These are phyloP conservation scores for Pollenia griseotomentosa DNA, from an alignment of 2,888 invertebrate species.

Conservation along the genomic window DNA sequence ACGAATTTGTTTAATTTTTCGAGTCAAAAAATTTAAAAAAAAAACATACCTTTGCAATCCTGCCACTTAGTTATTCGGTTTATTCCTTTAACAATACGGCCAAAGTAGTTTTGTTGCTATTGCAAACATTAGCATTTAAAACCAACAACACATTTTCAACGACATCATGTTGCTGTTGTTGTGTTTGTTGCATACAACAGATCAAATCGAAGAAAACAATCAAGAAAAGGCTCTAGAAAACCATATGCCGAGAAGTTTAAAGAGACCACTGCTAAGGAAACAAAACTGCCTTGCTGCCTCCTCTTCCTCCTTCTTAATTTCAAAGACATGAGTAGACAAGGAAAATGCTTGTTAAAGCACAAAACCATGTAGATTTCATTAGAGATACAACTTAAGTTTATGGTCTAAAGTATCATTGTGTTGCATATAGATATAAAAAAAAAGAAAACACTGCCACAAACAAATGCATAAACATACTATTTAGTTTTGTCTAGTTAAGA, in stretches of 20 bases:
- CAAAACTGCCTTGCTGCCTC: constrained; percentile 32
- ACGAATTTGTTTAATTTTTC: too few relatives aligned
- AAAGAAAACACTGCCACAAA: constrained; percentile 5
- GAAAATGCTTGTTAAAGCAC: constrained; percentile 82
- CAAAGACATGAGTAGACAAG: constrained; percentile 81
- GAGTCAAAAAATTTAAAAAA: too few relatives aligned
- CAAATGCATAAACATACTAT: constrained; percentile 4
- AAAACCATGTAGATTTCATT: constrained; percentile 83
- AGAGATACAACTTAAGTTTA: constrained; percentile 79
- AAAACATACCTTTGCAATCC: constrained; percentile 13
- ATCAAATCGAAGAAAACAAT: constrained; percentile 38
- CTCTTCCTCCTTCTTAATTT: constrained; percentile 63
- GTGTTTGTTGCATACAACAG: constrained; percentile 45
- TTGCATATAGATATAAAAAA: constrained; percentile 11
- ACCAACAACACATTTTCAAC: constrained; percentile 69
- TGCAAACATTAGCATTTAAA: constrained; percentile 72
- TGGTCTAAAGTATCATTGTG: constrained; percentile 67
- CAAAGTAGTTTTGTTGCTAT: constrained; percentile 40
- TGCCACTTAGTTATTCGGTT: constrained; percentile 16
- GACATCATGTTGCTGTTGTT: constrained; percentile 55
- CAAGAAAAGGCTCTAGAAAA: constrained; percentile 39
- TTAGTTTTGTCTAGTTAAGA: constrained; percentile 35
- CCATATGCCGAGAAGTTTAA: constrained; percentile 46
- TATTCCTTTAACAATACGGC: constrained; percentile 37
- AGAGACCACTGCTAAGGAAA: constrained; percentile 36